Evolutionary conservation across 2,113 vertebrate genomes (phyloP).

Genomic region (Rhizomys pruinosus): DNA sequence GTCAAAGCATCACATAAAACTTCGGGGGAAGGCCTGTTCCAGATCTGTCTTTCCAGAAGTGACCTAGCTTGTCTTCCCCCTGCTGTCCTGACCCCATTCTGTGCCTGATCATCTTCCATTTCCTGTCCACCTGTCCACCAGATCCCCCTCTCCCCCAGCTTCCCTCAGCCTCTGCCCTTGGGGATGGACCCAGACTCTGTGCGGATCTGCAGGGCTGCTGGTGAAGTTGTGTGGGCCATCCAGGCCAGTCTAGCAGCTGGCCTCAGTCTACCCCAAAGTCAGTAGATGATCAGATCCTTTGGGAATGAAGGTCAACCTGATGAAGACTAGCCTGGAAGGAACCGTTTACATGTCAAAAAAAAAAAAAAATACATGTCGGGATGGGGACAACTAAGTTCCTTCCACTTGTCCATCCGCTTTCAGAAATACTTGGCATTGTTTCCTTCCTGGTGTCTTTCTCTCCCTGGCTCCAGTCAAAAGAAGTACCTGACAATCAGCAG

Average conservation of each 20-base stretch:
- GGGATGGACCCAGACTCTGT: background rate
- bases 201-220: background rate
- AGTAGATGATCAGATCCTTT: background rate
- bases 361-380: background rate
- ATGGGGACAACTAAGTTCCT: background rate
- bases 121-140: background rate
- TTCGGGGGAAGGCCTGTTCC: background rate
- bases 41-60: background rate
- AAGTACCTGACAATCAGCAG: background rate
- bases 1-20: background rate
- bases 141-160: too few relatives aligned
- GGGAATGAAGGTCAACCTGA: background rate
- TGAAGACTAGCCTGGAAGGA: background rate
- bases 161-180: background rate
- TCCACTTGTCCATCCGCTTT: background rate
- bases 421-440: background rate
- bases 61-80: background rate
- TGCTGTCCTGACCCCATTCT: background rate
- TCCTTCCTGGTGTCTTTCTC: background rate
- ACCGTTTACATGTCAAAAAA: background rate
- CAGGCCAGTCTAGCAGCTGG: background rate
- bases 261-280: background rate
- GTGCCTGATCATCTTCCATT: background rate
- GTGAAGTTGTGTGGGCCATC: background rate
- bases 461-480: background rate